Conservation (phyloP, 2,888 invertebrate genomes). For the Agriopis aurantiaria region DNA sequence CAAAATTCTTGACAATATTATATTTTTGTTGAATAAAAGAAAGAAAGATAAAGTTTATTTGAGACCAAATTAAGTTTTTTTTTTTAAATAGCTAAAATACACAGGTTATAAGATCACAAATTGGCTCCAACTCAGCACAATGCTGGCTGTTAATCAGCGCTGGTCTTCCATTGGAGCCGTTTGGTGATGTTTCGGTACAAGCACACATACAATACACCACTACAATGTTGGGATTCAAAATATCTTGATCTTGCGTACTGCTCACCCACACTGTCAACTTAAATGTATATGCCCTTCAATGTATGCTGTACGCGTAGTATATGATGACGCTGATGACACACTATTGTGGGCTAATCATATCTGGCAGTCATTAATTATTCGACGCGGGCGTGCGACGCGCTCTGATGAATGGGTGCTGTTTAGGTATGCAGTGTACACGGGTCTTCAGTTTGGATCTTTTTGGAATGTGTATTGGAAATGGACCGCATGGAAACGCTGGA, state of each 20-base stretch:
- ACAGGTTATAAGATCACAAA: too few relatives aligned
- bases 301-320: constrained; percentile 39
- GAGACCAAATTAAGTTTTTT: too few relatives aligned
- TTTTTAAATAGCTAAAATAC: too few relatives aligned
- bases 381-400: constrained; percentile 57
- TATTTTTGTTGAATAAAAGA: too few relatives aligned
- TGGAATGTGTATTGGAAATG: background rate
- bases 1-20: too few relatives aligned
- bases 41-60: too few relatives aligned
- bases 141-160: too few relatives aligned
- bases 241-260: constrained; percentile 14
- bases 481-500: too few relatives aligned
- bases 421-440: constrained; percentile 26
- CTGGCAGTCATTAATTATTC: constrained; percentile 78
- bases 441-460: constrained; percentile 8
- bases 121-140: too few relatives aligned
- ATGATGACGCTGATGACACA: constrained; percentile 70
- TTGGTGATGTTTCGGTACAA: too few relatives aligned
- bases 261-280: background rate
- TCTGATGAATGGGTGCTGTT: constrained; percentile 62
- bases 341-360: constrained; percentile 82
- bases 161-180: too few relatives aligned
- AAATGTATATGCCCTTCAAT: constrained; percentile 2
- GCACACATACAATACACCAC: too few relatives aligned
- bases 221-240: background rate